phyloP scores from a whole-genome alignment of 2,113 vertebrate species.

The Muntiacus reevesi region DNA sequence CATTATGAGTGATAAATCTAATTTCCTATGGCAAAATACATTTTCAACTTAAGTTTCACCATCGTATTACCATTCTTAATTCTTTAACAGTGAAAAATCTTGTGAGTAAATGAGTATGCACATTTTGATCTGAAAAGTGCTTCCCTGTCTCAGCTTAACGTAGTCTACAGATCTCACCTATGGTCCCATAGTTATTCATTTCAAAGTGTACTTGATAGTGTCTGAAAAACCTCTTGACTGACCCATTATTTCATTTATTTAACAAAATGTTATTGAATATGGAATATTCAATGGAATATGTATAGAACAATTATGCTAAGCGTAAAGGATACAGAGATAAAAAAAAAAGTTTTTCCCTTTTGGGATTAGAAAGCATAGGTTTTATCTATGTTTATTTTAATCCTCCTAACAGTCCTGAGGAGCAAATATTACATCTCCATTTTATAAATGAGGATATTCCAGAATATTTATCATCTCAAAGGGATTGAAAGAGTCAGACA shows the following conservation, averaged over 20 bases:
- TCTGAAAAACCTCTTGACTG: not conserved
- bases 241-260: not conserved
- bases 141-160: not conserved
- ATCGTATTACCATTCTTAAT: not conserved
- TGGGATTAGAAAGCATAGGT: not conserved
- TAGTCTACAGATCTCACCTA: not conserved
- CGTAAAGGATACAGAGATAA: not conserved
- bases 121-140: not conserved
- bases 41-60: not conserved
- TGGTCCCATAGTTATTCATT: not conserved
- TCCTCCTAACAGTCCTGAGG: not conserved
- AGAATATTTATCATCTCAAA: not conserved
- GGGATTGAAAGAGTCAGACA: not conserved
- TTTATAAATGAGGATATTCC: not conserved
- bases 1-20: not conserved
- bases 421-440: not conserved
- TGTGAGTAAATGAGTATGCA: not conserved
- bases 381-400: not conserved
- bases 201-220: not conserved
- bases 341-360: not conserved
- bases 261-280: not conserved
- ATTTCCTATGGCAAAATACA: not conserved
- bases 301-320: not conserved
- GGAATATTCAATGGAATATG: not conserved
- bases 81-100: not conserved